Evolutionary conservation across 2,113 vertebrate genomes (phyloP).

Genomic region (Chlamydotis undulata): DNA sequence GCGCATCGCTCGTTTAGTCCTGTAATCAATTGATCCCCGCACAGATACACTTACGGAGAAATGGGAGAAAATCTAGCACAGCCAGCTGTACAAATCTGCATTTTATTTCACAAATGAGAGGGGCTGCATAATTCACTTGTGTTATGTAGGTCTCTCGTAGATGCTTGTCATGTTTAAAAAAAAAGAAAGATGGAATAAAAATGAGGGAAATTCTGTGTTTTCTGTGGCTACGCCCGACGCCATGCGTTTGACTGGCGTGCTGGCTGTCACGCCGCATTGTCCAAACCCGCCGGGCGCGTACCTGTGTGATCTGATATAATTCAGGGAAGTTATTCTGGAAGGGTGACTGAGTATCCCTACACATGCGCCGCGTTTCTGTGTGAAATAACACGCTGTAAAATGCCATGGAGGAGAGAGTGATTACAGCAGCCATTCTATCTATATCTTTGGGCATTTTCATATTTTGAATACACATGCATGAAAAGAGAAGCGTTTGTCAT

Average conservation of each 20-base stretch:
- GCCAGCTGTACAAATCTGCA: conserved; percentile 55
- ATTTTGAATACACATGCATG: conserved; percentile 58
- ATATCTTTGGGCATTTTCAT: conserved; percentile 46
- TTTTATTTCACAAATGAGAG: conserved; percentile 71
- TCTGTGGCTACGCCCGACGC: not conserved
- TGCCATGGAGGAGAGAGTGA: conserved; percentile 14
- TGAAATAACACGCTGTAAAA: conserved; percentile 37
- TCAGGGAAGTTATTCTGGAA: conserved; percentile 56
- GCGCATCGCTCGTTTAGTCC: conserved; percentile 25
- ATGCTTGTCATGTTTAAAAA: conserved; percentile 36
- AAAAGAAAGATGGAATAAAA: not conserved
- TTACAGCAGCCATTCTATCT: conserved; percentile 21
- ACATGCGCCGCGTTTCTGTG: not conserved
- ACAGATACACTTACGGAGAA: conserved; percentile 1
- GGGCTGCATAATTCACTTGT: conserved; percentile 58
- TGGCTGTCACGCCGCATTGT: conserved; percentile 19
- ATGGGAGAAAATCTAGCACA: conserved; percentile 14
- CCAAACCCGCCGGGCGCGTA: not conserved
- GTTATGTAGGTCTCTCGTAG: conserved; percentile 53
- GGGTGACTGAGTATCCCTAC: conserved; percentile 38
- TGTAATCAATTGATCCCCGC: conserved; percentile 13
- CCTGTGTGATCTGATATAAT: conserved; percentile 41
- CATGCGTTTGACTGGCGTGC: not conserved
- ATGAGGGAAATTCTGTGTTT: conserved; percentile 4
- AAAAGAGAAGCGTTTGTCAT: conserved; percentile 61